Percentiles rank a stretch among this genome's conserved stretches.
Conservation (phyloP, 2,888 invertebrate species). For the Pardosa pseudoannulata region DNA sequence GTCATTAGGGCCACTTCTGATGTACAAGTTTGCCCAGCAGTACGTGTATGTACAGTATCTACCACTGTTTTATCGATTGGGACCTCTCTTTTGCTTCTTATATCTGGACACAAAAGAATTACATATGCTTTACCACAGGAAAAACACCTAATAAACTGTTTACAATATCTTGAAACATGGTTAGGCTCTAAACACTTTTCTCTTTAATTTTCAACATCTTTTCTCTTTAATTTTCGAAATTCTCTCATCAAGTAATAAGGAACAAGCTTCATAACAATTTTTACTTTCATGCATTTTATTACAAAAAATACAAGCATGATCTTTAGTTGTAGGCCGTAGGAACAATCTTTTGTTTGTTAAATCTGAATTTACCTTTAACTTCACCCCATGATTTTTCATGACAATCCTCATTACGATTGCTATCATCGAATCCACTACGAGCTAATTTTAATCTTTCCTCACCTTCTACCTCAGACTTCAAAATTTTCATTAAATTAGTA, state of each 20-base stretch:
- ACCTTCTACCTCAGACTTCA: not conserved
- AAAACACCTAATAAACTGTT: not conserved
- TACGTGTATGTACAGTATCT: not conserved
- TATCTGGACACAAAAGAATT: not conserved
- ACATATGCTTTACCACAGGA: not conserved
- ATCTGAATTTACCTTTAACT: no score
- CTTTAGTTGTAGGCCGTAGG: not conserved
- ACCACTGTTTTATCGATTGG: not conserved
- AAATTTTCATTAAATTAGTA: no score
- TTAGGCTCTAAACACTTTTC: slow-evolving; percentile 17
- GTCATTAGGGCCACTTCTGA: not conserved
- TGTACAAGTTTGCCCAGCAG: not conserved
- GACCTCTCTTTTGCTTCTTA: not conserved
- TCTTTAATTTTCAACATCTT: not conserved
- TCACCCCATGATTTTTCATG: no score
- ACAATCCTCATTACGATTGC: no score
- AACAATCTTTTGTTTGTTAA: no score
- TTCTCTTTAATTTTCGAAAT: not conserved
- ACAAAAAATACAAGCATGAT: not conserved
- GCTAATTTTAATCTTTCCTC: not conserved
- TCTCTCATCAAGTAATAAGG: not conserved
- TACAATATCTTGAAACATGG: not conserved
- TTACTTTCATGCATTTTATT: no score
- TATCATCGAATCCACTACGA: no score
- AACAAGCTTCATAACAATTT: no score